Percentiles rank a stretch among this genome's conserved stretches.
phyloP scores from a whole-genome alignment of 2,797 vertebrate genomes.

The Pseudopleuronectes americanus region DNA sequence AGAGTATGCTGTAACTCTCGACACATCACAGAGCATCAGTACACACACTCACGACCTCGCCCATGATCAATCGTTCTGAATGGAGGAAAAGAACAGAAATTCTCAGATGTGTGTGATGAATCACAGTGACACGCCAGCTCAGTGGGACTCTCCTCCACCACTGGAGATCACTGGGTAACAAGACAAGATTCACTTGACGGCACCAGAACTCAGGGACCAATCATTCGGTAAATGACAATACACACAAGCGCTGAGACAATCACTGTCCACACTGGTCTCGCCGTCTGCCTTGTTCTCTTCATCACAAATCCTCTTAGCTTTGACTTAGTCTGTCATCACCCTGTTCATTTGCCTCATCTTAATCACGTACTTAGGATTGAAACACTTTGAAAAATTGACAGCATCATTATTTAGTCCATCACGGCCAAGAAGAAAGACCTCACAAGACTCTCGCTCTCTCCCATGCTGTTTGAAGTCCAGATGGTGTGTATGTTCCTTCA shows the following conservation, averaged over 20 bases:
- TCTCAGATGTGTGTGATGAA: constrained; percentile 32
- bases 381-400: constrained; percentile 85
- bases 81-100: constrained; percentile 4
- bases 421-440: constrained; percentile 65
- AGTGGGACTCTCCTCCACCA: constrained; percentile 19
- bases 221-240: constrained; percentile 51
- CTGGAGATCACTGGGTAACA: constrained; percentile 32
- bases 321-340: constrained; percentile 64
- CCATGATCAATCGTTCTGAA: constrained; percentile 34
- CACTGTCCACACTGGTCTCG: constrained; percentile 22
- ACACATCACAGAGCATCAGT: constrained; percentile 47
- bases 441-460: constrained; percentile 54
- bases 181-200: constrained; percentile 40
- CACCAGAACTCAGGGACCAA: constrained; percentile 34
- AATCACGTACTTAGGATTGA: constrained; percentile 83
- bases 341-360: constrained; percentile 83
- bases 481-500: constrained; percentile 54
- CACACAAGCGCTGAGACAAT: constrained; percentile 34
- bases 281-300: constrained; percentile 47
- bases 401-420: constrained; percentile 86
- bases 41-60: constrained; percentile 29
- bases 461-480: constrained; percentile 79
- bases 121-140: constrained; percentile 17
- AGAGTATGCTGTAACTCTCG: constrained; percentile 16
- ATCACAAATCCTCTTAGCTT: constrained; percentile 52